A percentile compares a stretch with the other conserved stretches of the same genome.
phyloP scores from a whole-genome alignment of 2,797 vertebrate genomes.

The Lophotriccus pileatus region DNA sequence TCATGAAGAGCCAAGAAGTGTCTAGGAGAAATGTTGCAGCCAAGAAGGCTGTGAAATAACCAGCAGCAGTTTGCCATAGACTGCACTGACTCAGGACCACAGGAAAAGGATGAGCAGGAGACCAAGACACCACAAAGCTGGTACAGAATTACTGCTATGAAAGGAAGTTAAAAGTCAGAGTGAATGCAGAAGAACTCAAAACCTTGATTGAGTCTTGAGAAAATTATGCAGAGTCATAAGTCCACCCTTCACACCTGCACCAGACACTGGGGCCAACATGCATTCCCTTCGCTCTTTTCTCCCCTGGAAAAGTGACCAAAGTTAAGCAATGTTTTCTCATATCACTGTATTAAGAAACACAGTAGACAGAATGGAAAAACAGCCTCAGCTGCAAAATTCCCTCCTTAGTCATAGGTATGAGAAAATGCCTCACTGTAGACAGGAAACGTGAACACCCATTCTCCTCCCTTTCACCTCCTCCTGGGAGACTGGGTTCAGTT shows the following conservation, averaged over 20 bases:
- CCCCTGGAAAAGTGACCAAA: neutral
- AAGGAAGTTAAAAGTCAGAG: neutral
- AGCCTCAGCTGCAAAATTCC: neutral
- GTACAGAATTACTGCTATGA: neutral
- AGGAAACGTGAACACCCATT: slow-evolving; percentile 50
- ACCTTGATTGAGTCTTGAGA: neutral
- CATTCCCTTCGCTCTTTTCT: neutral
- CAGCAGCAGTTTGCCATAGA: neutral
- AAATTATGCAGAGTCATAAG: neutral
- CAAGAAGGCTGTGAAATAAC: neutral
- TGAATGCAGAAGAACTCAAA: neutral
- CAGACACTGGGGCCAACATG: neutral
- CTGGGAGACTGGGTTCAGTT: neutral
- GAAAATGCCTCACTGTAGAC: slow-evolving; percentile 15
- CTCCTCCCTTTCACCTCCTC: slow-evolving; percentile 27
- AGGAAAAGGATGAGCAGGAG: neutral
- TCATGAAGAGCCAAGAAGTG: neutral
- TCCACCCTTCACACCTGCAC: neutral
- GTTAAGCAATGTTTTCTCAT: neutral
- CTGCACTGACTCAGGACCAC: neutral
- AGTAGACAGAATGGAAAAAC: neutral
- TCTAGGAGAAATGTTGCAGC: neutral
- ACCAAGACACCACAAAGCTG: neutral
- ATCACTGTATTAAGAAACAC: neutral
- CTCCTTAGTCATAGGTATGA: slow-evolving; percentile 60